phyloP scores from a whole-genome alignment of 2,113 vertebrate genomes.

The Microcebus lehilahytsara region DNA sequence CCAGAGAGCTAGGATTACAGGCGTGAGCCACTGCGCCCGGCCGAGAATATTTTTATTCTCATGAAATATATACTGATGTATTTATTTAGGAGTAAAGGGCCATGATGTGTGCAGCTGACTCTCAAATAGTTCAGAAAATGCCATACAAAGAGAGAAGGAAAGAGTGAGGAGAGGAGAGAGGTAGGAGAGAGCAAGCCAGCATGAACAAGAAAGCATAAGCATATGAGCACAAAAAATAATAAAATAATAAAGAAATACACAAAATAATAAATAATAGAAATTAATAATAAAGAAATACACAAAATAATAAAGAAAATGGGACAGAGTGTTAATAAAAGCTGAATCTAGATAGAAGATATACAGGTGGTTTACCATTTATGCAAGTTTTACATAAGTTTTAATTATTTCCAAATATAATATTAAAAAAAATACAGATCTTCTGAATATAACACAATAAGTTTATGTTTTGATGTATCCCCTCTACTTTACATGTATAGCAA shows the following conservation, averaged over 20 bases:
- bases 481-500: background rate
- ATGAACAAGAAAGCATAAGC: background rate
- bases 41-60: background rate
- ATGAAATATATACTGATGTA: background rate
- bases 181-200: too few species aligned
- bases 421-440: background rate
- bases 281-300: background rate
- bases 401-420: constrained; percentile 9
- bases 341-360: background rate
- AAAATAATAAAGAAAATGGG: background rate
- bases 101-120: background rate
- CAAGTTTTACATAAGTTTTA: background rate
- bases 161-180: background rate
- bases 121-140: constrained; percentile 8
- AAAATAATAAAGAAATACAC: background rate
- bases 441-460: background rate
- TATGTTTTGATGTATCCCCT: background rate
- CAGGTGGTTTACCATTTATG: background rate
- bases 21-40: too few species aligned
- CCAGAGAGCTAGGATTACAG: too few species aligned
- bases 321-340: background rate
- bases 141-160: background rate
- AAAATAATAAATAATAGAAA: background rate
- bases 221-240: background rate
- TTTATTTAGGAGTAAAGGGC: background rate